phyloP scores from a whole-genome alignment of 2,888 invertebrate species.

The Ennomos erosarius region DNA sequence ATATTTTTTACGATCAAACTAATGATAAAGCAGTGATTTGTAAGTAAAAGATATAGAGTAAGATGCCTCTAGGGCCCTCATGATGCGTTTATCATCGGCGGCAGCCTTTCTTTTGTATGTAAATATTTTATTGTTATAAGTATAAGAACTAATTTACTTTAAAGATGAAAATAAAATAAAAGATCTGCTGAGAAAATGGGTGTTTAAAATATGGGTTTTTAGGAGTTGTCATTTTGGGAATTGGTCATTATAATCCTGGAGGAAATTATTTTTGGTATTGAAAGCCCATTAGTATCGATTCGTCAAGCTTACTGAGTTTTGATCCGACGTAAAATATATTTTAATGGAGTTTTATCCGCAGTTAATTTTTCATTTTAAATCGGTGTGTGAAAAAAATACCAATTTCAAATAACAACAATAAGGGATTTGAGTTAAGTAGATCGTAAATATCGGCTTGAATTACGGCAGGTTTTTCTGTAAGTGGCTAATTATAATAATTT shows the following conservation, averaged over 20 bases:
- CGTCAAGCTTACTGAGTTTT: slow-evolving; percentile 58
- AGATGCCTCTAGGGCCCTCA: slow-evolving; percentile 72
- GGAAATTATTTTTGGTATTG: slow-evolving; percentile 38
- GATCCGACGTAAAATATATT: slow-evolving; percentile 65
- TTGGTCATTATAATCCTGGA: background rate
- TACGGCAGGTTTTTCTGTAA: slow-evolving; percentile 26
- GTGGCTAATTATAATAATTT: slow-evolving; percentile 46
- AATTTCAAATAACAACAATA: slow-evolving; percentile 60
- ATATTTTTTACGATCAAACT: slow-evolving; percentile 82
- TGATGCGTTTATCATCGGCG: slow-evolving; percentile 79
- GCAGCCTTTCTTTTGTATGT: slow-evolving; percentile 77
- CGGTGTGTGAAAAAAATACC: slow-evolving; percentile 50
- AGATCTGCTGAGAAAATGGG: slow-evolving; percentile 34
- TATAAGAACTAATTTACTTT: slow-evolving; percentile 50
- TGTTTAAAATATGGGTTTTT: no score
- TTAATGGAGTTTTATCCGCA: slow-evolving; percentile 60
- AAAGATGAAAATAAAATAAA: slow-evolving; percentile 33
- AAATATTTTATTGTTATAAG: slow-evolving; percentile 74
- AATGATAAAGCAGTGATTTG: slow-evolving; percentile 83
- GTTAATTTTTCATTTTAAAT: slow-evolving; percentile 28
- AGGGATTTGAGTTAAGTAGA: slow-evolving; percentile 71
- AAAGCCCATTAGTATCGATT: slow-evolving; percentile 56
- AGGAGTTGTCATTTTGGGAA: no score
- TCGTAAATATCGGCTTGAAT: slow-evolving; percentile 57
- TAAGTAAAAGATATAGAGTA: slow-evolving; percentile 76